Evolutionary conservation across 2,797 vertebrate species (phyloP), one percentile per base, ranked within the genome.

Genomic region (Heterohyrax brucei): DNA sequence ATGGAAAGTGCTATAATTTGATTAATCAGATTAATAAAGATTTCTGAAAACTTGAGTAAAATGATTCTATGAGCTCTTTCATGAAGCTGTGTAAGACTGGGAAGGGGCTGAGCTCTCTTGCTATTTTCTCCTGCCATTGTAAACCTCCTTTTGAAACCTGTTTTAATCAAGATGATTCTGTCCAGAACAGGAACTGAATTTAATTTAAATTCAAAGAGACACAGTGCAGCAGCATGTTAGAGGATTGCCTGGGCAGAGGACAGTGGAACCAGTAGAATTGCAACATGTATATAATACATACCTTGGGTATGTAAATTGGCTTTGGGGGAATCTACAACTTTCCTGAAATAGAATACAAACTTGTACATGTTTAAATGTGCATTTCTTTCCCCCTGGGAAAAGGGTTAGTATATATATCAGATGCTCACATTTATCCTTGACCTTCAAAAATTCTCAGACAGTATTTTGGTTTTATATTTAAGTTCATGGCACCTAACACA

Each of bases 11-110:
- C 26, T 93, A 14, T 75, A 72, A 91, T 39, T 77, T 87, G 85
- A 68, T 93, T 93, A 88, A 62, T 81, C 72, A 82, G 62, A n/a
- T 93, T 92, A 94, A 28, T 39, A 62, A 79, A 91, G 44, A 7
- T 93, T 97, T 94, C 46, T 93, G 70, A 94, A 95, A 91, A 59
- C 14, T 10, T 4, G 39, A 66, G 92, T 92, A 62, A 86, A 70
- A 76, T 87, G 62, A 89, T 73, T 86, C 79, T 75, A 1, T 39
- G 73, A 91, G n/a, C 53, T 66, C 77, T 14, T 89, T 80, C 46
- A 73, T 73, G 22, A 93, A 96, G 79, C 66, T 87, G n/a, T 82
- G 26, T 76, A 64, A 93, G 12, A 61, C 44, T 66, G 50, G 16
- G 50, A 73, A 56, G 73, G 30, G 6, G 3, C 26, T 86, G 48